Evolutionary conservation across 2,888 invertebrate genomes (phyloP), one percentile per base, ranked within the genome.

Genomic region (Cataglyphis cursor): DNA sequence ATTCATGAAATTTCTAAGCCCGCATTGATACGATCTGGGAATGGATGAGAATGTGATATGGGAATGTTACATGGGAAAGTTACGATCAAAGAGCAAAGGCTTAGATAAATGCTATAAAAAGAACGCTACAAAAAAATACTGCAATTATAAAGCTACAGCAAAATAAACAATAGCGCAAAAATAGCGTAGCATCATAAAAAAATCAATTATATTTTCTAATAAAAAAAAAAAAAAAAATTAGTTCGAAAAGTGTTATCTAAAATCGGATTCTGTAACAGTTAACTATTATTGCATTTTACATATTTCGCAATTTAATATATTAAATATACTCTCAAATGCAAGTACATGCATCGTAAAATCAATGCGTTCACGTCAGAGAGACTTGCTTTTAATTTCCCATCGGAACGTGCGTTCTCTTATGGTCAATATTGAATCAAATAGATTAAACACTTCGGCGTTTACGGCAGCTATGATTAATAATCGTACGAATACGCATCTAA

Each of bases 1-100:
- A 76, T 76, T 76, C 66, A 76, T 51, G 51, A 75, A 65, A 51
- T 62, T 51, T 64, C 51, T 51, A 65, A 65, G 54, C 38, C 41
- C 21, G n/a, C 3, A 28, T 24, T 38, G 38, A 76, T 38, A n/a
- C 54, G 66, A 38, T 12, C n/a, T n/a, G n/a, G n/a, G n/a, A n/a
- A n/a, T n/a, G n/a, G n/a, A n/a, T n/a, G n/a, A n/a, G n/a, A n/a
- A n/a, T n/a, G 41, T 41, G 48, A 51, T 51, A 51, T 51, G 48
- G 8, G n/a, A 51, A n/a, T 51, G 24, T 44, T 24, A 54, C 54
- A 48, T 64, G 35, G n/a, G 35, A 65, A 38, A 65, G 64, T 18
- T 64, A 62, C 38, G 35, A 41, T 64, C 9, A 15, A 21, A 35
- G 31, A 48, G 48, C 21, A 18, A 74, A 51, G 21, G 6, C 31